Evolutionary conservation across 2,113 vertebrate species (phyloP).

Genomic region (Sapayoa aenigma): DNA sequence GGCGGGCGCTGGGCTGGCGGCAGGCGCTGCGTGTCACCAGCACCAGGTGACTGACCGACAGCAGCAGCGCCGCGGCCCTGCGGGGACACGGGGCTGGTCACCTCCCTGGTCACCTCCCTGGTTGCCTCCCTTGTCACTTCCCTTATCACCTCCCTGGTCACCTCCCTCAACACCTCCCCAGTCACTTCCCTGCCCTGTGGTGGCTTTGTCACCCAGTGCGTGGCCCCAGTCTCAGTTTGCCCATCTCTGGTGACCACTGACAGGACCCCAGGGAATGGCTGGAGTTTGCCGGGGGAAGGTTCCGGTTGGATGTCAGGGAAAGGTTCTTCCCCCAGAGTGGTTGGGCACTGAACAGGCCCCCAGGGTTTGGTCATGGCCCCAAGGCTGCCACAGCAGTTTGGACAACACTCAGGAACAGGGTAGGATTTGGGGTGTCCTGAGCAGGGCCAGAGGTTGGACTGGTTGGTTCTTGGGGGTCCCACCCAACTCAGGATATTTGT

Average conservation of each 20-base stretch:
- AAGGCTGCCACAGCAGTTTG: background rate
- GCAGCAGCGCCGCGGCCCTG: slow-evolving; percentile 87
- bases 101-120: background rate
- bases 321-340: background rate
- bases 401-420: background rate
- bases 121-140: background rate
- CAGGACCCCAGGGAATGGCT: background rate
- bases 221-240: too few species aligned
- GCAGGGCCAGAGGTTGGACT: too few species aligned
- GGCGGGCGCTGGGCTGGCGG: slow-evolving; percentile 86
- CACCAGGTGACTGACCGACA: slow-evolving; percentile 92
- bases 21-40: slow-evolving; percentile 94
- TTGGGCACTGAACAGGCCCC: background rate
- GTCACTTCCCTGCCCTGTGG: background rate
- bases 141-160: background rate
- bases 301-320: background rate
- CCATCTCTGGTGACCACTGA: background rate
- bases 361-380: background rate
- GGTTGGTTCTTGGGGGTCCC: background rate
- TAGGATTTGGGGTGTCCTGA: too few species aligned
- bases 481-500: background rate
- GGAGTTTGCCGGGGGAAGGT: too few species aligned
- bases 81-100: background rate
- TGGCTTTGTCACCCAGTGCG: too few species aligned
- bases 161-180: background rate